These are phyloP conservation scores for Setophaga petechia DNA, from an alignment of 2,113 vertebrate genomes.

Conservation along the genomic window DNA sequence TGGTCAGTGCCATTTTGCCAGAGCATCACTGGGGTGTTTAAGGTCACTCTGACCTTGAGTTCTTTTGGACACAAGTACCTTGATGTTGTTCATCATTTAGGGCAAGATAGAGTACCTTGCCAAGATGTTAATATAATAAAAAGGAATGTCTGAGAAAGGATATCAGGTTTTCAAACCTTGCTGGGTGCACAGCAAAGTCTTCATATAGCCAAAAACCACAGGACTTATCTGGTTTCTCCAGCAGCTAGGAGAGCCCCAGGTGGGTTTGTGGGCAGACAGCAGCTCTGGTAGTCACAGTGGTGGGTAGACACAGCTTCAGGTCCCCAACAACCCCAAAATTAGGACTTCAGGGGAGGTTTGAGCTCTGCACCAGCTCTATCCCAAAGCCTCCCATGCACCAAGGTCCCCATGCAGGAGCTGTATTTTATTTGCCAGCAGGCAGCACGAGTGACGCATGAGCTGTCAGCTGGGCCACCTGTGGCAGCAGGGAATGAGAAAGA, in stretches of 20 bases:
- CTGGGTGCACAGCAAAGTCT: background rate
- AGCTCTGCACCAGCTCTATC: background rate
- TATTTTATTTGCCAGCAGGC: background rate
- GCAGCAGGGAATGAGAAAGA: background rate
- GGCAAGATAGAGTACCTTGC: background rate
- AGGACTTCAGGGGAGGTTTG: background rate
- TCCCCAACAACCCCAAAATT: background rate
- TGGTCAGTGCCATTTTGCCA: background rate
- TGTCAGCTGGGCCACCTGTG: conserved; percentile 4
- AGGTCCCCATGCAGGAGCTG: background rate
- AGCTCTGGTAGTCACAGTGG: background rate
- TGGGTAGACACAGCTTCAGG: background rate
- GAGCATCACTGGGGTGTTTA: background rate
- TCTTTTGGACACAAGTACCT: background rate
- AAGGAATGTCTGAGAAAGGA: background rate
- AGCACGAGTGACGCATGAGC: background rate
- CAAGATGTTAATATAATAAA: background rate
- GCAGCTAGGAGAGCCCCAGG: background rate
- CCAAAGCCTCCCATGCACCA: background rate
- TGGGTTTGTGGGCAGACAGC: background rate
- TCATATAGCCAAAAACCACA: background rate
- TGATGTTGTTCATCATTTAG: background rate
- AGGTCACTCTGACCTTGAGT: background rate
- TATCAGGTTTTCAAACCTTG: background rate
- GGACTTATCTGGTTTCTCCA: background rate